Conservation (phyloP, 2,113 vertebrate species). For the Lepus europaeus region DNA sequence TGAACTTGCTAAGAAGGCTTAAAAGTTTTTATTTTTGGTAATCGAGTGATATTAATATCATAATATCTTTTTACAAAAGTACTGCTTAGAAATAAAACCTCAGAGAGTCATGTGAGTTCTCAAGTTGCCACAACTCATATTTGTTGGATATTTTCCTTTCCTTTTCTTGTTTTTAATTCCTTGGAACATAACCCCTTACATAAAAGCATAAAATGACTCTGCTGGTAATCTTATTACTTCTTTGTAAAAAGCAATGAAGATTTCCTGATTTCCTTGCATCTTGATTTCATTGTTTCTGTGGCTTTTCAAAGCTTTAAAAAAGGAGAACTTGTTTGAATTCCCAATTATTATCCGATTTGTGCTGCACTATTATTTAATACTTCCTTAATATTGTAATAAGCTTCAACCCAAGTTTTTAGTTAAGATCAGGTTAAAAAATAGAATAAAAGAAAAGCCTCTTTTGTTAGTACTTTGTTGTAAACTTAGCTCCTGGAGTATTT, state of each 20-base stretch:
- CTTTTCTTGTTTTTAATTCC: not conserved
- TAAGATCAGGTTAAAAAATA: not conserved
- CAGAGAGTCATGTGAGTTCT: slow-evolving; percentile 70
- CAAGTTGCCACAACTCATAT: slow-evolving; percentile 47
- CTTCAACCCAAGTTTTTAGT: slow-evolving; percentile 30
- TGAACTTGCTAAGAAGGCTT: slow-evolving; percentile 59
- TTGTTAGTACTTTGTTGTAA: slow-evolving; percentile 45
- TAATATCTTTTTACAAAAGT: slow-evolving; percentile 65
- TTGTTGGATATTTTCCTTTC: slow-evolving; percentile 61
- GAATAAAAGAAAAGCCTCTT: not conserved
- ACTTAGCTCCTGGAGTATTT: not conserved
- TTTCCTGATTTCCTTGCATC: slow-evolving; percentile 69
- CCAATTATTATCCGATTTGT: slow-evolving; percentile 25
- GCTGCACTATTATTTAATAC: slow-evolving; percentile 4
- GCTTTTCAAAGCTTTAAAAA: slow-evolving; percentile 32
- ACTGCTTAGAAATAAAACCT: slow-evolving; percentile 62
- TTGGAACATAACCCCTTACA: slow-evolving; percentile 65
- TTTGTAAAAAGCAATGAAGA: slow-evolving; percentile 56
- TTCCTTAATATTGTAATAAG: slow-evolving; percentile 32
- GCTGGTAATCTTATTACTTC: slow-evolving; percentile 71
- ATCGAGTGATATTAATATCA: slow-evolving; percentile 52
- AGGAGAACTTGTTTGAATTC: slow-evolving; percentile 36
- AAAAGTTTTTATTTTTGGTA: slow-evolving; percentile 71
- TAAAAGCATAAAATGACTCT: slow-evolving; percentile 61
- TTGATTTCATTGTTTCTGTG: slow-evolving; percentile 66